Conservation (phyloP, 2,113 vertebrate species). For the Syngnathus typhle region DNA sequence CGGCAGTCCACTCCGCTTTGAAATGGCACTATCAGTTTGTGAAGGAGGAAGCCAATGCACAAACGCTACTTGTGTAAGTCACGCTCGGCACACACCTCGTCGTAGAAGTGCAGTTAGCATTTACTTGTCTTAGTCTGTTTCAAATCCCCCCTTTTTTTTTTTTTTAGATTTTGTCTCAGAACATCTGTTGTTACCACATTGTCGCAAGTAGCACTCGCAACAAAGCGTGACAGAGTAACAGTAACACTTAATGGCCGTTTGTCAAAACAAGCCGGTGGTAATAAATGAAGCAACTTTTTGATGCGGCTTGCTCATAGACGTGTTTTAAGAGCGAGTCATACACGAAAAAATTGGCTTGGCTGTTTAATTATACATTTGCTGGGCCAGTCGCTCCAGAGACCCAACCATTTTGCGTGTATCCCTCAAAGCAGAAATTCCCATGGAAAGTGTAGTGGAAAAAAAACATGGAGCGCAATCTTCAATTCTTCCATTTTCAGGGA, state of each 20-base stretch:
- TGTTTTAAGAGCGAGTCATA: neutral
- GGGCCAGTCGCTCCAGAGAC: neutral
- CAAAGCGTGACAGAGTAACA: neutral
- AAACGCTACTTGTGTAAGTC: slow-evolving; percentile 84
- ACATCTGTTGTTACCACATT: neutral
- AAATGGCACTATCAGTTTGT: slow-evolving; percentile 77
- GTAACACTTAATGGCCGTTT: neutral
- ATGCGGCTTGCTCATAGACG: neutral
- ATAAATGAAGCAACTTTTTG: neutral
- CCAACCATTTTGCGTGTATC: neutral
- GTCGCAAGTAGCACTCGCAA: neutral
- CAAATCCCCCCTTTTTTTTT: too few relatives aligned
- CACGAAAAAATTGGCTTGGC: neutral
- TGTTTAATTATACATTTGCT: neutral
- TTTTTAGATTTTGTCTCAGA: too few relatives aligned
- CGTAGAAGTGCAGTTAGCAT: too few relatives aligned
- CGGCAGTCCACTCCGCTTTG: slow-evolving; percentile 72
- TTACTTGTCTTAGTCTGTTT: too few relatives aligned
- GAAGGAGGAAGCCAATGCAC: slow-evolving; percentile 75
- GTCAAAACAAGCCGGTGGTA: neutral
- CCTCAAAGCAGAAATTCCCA: too few relatives aligned
- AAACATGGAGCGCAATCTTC: neutral
- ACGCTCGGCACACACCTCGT: neutral
- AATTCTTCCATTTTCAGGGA: neutral
- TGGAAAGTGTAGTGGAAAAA: too few relatives aligned